Percentiles rank a stretch among this genome's conserved stretches.
Evolutionary conservation across 2,888 invertebrate genomes (phyloP).

Genomic region (Catocala fraxini): DNA sequence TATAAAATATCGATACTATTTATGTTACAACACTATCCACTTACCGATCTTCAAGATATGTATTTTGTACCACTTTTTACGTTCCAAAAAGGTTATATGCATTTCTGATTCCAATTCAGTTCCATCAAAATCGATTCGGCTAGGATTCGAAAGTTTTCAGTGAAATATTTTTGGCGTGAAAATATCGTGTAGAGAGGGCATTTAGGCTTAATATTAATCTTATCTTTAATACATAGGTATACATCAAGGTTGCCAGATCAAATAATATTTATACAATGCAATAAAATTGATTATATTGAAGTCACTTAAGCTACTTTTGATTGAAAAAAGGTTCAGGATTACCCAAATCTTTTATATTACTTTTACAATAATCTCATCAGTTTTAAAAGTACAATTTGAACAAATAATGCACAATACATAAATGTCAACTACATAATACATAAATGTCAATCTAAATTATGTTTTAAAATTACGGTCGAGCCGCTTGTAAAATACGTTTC

Average conservation of each 20-base stretch:
- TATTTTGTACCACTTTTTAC: background rate
- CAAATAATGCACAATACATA: too few species aligned
- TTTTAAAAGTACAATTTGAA: constrained; percentile 4
- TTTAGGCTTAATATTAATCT: constrained; percentile 37
- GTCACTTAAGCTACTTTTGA: constrained; percentile 29
- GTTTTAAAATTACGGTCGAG: constrained; percentile 1
- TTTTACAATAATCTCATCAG: constrained; percentile 20
- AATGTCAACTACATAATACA: too few species aligned
- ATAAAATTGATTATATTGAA: constrained; percentile 36
- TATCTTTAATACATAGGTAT: constrained; percentile 36
- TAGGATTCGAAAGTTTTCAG: constrained; percentile 16
- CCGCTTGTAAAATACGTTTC: constrained; percentile 2
- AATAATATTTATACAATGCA: constrained; percentile 33
- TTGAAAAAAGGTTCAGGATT: constrained; percentile 24
- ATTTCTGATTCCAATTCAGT: background rate
- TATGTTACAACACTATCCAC: too few species aligned
- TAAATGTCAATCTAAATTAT: too few species aligned
- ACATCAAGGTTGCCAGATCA: constrained; percentile 36
- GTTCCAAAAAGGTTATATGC: background rate
- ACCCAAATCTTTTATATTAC: constrained; percentile 19
- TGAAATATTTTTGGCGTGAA: constrained; percentile 35
- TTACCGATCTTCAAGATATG: constrained; percentile 6
- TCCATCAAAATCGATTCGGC: constrained; percentile 20
- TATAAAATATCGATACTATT: constrained; percentile 4
- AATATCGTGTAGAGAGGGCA: constrained; percentile 29